Evolutionary conservation across 2,888 invertebrate genomes (phyloP).

Genomic region (Aphidoletes aphidimyza): DNA sequence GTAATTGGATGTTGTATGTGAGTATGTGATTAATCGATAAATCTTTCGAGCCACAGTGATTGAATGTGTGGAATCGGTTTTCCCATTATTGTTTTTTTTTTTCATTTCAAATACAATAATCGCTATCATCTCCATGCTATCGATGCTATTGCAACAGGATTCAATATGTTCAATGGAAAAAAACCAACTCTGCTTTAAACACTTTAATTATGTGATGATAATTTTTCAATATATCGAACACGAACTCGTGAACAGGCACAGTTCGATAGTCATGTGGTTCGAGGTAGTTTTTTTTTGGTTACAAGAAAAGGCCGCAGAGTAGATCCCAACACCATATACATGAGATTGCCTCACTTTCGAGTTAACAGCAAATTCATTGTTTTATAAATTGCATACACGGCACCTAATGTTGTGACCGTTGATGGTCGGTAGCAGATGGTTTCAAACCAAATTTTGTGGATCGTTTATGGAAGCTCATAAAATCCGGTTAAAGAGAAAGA

Average conservation of each 20-base stretch:
- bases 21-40: not conserved
- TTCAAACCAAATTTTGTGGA: not conserved
- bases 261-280: too few species aligned
- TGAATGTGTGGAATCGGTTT: not conserved
- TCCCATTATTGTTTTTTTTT: not conserved
- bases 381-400: too few species aligned
- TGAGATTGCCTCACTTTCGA: not conserved
- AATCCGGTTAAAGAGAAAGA: not conserved
- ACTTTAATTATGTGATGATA: conserved; percentile 27
- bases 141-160: not conserved
- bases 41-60: not conserved
- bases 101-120: not conserved
- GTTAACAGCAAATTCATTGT: not conserved
- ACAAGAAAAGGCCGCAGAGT: too few species aligned
- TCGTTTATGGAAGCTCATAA: not conserved
- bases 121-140: not conserved
- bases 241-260: too few species aligned
- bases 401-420: not conserved
- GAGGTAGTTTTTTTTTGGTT: too few species aligned
- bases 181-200: not conserved
- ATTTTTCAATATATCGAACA: not conserved
- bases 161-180: too few species aligned
- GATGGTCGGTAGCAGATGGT: not conserved
- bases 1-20: not conserved
- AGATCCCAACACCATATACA: too few species aligned